Conservation (phyloP, 2,888 invertebrate genomes). For the Lissocephala sabroskyi region DNA sequence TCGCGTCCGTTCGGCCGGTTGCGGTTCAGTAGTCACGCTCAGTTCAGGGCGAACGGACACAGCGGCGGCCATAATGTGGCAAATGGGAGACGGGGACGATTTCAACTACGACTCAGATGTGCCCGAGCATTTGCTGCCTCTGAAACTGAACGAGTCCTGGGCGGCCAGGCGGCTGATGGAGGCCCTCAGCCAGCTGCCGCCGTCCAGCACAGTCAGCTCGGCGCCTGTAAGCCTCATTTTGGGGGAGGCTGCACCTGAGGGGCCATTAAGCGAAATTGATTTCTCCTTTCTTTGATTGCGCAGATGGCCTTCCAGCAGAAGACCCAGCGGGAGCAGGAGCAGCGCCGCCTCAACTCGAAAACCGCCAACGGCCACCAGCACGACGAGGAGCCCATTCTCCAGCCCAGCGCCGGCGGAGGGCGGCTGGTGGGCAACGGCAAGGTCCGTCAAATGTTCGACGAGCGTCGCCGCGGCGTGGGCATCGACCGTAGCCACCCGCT, state of each 20-base stretch:
- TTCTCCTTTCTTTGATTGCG: conserved; percentile 49
- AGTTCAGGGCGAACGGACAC: conserved; percentile 22
- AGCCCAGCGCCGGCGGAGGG: conserved; percentile 15
- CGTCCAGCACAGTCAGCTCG: conserved; percentile 45
- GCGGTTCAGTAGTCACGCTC: conserved; percentile 41
- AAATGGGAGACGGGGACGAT: conserved; percentile 20
- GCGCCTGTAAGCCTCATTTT: conserved; percentile 50
- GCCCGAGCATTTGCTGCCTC: conserved; percentile 51
- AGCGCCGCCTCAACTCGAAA: conserved; percentile 81
- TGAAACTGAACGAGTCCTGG: conserved; percentile 77
- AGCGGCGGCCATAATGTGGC: conserved; percentile 27
- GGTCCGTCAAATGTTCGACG: conserved; percentile 90
- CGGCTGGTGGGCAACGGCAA: conserved; percentile 67
- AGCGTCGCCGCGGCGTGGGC: conserved; percentile 82
- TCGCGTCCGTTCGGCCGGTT: conserved; percentile 12
- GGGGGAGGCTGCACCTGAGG: too few species aligned
- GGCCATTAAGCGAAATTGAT: conserved; percentile 45
- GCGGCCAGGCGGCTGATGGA: conserved; percentile 75
- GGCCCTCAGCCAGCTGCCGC: conserved; percentile 71
- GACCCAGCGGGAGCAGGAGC: conserved; percentile 85
- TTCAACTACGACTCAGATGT: conserved; percentile 19
- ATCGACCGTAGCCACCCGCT: conserved; percentile 88
- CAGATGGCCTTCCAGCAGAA: conserved; percentile 89
- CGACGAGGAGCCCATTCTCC: neutral
- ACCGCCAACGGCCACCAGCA: conserved; percentile 35